Conservation (phyloP, 2,797 vertebrate species). For the Allenopithecus nigroviridis region DNA sequence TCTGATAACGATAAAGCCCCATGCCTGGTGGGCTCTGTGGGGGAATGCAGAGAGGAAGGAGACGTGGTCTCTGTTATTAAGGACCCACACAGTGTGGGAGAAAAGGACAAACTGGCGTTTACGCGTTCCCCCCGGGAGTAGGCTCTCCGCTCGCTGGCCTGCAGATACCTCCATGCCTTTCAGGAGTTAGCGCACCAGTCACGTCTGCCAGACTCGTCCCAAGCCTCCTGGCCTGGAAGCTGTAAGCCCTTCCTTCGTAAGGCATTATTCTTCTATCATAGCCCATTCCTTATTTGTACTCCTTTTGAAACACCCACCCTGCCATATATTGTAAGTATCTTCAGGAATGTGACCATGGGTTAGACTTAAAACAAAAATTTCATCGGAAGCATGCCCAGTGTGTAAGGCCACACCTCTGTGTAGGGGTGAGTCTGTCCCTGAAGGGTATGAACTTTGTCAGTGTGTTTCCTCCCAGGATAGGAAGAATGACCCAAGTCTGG, state of each 20-base stretch:
- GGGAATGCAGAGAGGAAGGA: neutral
- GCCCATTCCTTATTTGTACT: neutral
- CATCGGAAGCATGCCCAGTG: neutral
- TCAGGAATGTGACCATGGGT: neutral
- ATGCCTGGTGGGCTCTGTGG: neutral
- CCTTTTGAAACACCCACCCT: neutral
- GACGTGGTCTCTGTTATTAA: neutral
- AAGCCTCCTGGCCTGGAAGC: neutral
- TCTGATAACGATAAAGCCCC: neutral
- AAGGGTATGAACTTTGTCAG: neutral
- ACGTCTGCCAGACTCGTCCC: rapidly evolving
- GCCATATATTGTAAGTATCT: neutral
- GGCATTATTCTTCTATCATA: rapidly evolving
- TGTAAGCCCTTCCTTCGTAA: neutral
- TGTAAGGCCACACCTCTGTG: neutral
- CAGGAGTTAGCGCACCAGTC: neutral
- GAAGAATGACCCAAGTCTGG: neutral
- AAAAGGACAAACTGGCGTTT: neutral
- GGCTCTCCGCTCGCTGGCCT: neutral
- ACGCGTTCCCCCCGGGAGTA: rapidly evolving
- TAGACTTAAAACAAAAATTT: neutral
- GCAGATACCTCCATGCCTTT: neutral
- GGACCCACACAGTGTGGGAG: neutral
- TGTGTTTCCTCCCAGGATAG: neutral
- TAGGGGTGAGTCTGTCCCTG: neutral